Conservation (phyloP, 2,797 vertebrate genomes). For the Squalus acanthias region DNA sequence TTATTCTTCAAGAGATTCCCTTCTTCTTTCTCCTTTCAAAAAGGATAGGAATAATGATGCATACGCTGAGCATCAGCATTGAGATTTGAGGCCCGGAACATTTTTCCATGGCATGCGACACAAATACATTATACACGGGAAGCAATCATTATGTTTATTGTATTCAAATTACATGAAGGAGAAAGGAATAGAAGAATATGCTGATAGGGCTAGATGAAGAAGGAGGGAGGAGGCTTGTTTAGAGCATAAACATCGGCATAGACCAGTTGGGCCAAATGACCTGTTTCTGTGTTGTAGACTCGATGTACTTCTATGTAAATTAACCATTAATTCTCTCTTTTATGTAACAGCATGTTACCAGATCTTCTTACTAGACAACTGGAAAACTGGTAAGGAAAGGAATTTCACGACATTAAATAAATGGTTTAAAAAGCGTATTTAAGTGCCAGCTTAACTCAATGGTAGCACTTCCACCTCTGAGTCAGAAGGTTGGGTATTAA, state of each 20-base stretch:
- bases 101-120: background rate
- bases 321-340: background rate
- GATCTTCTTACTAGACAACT: background rate
- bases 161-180: background rate
- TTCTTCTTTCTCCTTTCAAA: background rate
- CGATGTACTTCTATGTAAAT: background rate
- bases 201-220: background rate
- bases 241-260: background rate
- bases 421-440: background rate
- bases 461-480: background rate
- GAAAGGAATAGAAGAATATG: background rate
- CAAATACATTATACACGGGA: background rate
- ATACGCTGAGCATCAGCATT: background rate
- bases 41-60: background rate
- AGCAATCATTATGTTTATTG: background rate
- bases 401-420: background rate
- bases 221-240: background rate
- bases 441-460: background rate
- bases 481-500: background rate
- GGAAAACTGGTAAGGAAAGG: conserved; percentile 21
- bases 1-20: background rate
- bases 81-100: background rate
- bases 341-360: background rate
- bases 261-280: background rate
- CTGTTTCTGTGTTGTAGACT: background rate